phyloP scores from a whole-genome alignment of 2,113 vertebrate genomes.

The Procavia capensis region DNA sequence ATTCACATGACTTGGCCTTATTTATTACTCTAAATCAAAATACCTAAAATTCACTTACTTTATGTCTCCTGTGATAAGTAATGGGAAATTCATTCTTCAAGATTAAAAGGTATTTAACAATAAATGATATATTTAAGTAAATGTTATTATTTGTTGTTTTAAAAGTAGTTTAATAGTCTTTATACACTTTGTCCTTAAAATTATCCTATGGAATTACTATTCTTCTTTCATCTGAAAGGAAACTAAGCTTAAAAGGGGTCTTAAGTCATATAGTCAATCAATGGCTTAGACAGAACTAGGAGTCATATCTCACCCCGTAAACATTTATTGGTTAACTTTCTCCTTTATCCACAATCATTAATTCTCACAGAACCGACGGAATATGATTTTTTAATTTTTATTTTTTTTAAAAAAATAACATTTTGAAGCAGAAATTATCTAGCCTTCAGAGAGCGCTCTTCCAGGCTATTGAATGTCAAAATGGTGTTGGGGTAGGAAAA shows the following conservation, averaged over 20 bases:
- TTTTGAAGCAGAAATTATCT: background rate
- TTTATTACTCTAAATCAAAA: background rate
- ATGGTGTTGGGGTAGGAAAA: background rate
- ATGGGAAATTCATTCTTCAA: background rate
- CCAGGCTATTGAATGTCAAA: background rate
- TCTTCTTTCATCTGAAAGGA: background rate
- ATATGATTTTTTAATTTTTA: background rate
- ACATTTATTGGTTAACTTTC: background rate
- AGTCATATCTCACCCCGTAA: background rate
- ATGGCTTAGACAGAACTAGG: background rate
- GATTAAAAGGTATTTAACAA: background rate
- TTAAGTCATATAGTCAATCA: background rate
- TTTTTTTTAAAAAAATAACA: background rate
- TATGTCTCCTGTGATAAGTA: background rate
- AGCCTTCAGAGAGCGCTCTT: background rate
- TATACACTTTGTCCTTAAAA: background rate
- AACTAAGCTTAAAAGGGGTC: background rate
- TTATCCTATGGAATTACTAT: background rate
- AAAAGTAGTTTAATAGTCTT: constrained; percentile 14
- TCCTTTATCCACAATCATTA: background rate
- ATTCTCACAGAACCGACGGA: background rate
- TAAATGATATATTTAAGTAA: background rate
- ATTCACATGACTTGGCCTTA: constrained; percentile 23
- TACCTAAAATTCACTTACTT: constrained; percentile 12
- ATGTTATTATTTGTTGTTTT: background rate